Evolutionary conservation across 1,140 invertebrate genomes (phyloP).

Genomic region (Drosophila nannoptera): DNA sequence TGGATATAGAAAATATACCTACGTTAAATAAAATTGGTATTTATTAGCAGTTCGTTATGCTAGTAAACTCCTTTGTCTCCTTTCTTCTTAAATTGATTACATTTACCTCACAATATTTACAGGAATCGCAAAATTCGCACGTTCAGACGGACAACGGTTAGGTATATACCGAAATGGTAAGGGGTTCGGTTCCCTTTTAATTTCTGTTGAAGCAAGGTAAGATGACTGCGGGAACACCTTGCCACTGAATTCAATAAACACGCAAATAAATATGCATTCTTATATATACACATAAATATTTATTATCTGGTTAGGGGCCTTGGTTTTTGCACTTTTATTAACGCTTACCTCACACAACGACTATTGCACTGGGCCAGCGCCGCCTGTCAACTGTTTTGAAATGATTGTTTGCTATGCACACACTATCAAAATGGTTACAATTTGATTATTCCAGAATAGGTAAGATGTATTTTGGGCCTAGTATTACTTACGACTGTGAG

Average conservation of each 20-base stretch:
- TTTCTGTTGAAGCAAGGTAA: too few relatives aligned
- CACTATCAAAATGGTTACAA: constrained; percentile 4
- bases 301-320: constrained; percentile 27
- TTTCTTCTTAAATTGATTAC: too few relatives aligned
- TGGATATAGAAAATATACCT: not conserved
- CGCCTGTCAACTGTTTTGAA: constrained; percentile 29
- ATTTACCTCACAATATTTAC: too few relatives aligned
- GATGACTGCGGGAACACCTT: not conserved
- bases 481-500: constrained; percentile 1
- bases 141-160: too few relatives aligned
- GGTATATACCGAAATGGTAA: too few relatives aligned
- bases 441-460: not conserved
- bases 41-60: too few relatives aligned
- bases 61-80: too few relatives aligned
- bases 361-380: constrained; percentile 24
- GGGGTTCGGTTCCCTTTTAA: too few relatives aligned
- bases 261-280: not conserved
- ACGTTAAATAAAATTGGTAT: not conserved
- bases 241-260: not conserved
- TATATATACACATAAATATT: constrained; percentile 8
- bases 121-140: too few relatives aligned
- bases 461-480: not conserved
- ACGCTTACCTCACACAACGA: constrained; percentile 33
- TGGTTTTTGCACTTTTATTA: constrained; percentile 31
- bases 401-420: constrained; percentile 14